phyloP scores from a whole-genome alignment of 2,797 vertebrate species.

The Cryptoprocta ferox region DNA sequence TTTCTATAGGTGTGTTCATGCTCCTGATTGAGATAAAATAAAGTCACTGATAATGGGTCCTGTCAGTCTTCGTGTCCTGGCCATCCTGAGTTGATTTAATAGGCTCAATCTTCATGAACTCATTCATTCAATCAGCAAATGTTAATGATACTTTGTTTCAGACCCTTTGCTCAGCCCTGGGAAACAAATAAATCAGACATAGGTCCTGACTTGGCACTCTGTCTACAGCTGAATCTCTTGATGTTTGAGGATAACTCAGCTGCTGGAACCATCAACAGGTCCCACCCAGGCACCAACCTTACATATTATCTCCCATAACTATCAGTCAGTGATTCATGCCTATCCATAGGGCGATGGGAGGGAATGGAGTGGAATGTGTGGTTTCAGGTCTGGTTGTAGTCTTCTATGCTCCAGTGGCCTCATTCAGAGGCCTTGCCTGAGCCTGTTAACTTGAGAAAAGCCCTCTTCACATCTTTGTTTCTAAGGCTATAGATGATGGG shows the following conservation, averaged over 20 bases:
- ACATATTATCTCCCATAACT: neutral
- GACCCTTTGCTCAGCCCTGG: neutral
- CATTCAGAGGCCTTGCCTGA: neutral
- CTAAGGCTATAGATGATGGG: slow-evolving; percentile 79
- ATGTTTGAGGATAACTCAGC: neutral
- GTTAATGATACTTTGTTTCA: neutral
- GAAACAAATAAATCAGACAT: neutral
- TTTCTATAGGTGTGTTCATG: neutral
- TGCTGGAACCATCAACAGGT: neutral
- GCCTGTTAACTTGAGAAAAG: slow-evolving; percentile 68
- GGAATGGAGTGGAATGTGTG: neutral
- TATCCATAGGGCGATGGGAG: neutral
- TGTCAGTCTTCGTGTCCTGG: neutral
- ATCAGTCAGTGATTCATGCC: neutral
- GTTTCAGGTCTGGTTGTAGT: neutral
- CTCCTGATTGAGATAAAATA: neutral
- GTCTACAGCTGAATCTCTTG: neutral
- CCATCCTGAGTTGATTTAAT: neutral
- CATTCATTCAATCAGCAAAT: neutral
- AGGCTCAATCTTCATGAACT: neutral
- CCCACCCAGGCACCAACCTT: neutral
- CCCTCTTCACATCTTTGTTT: slow-evolving; percentile 80
- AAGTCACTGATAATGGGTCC: neutral
- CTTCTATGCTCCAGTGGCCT: neutral
- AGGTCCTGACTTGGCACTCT: neutral